A percentile compares a stretch with the other conserved stretches of the same genome.
These are phyloP conservation scores for Limenitis camilla DNA, from an alignment of 2,888 invertebrate genomes.

Conservation along the genomic window DNA sequence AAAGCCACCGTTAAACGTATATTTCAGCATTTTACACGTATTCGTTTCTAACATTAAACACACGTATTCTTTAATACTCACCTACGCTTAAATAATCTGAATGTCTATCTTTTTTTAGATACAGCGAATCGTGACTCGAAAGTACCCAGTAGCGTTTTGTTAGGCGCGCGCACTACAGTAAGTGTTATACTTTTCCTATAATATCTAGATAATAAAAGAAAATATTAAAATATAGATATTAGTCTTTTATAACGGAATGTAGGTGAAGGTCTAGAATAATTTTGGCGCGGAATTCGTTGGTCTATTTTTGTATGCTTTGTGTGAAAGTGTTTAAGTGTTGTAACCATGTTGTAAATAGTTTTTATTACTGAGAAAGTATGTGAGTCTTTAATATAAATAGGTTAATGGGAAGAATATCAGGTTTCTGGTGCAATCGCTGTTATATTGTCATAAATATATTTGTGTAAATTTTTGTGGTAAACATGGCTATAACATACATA, in stretches of 20 bases:
- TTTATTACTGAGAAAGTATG: too few relatives aligned
- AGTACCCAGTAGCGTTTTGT: slow-evolving; percentile 55
- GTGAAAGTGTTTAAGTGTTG: slow-evolving; percentile 2
- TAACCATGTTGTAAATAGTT: not conserved
- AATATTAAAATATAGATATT: not conserved
- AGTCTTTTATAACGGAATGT: slow-evolving; percentile 26
- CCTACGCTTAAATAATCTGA: slow-evolving; percentile 38
- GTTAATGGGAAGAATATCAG: too few relatives aligned
- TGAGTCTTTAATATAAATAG: too few relatives aligned
- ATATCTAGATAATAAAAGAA: not conserved
- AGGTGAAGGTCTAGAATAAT: slow-evolving; percentile 26
- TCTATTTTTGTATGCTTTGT: slow-evolving; percentile 19
- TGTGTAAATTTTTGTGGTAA: too few relatives aligned
- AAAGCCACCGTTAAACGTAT: too few relatives aligned
- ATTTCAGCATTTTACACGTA: not conserved
- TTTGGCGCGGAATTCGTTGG: slow-evolving; percentile 17
- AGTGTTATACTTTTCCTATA: slow-evolving; percentile 39
- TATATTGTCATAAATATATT: too few relatives aligned
- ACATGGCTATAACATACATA: too few relatives aligned
- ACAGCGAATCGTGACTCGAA: slow-evolving; percentile 51
- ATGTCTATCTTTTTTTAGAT: slow-evolving; percentile 66
- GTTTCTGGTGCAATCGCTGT: too few relatives aligned
- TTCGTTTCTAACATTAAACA: not conserved
- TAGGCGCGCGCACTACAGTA: slow-evolving; percentile 68
- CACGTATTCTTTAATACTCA: slow-evolving; percentile 9